phyloP scores from a whole-genome alignment of 2,113 vertebrate genomes.

The Bubo bubo region DNA sequence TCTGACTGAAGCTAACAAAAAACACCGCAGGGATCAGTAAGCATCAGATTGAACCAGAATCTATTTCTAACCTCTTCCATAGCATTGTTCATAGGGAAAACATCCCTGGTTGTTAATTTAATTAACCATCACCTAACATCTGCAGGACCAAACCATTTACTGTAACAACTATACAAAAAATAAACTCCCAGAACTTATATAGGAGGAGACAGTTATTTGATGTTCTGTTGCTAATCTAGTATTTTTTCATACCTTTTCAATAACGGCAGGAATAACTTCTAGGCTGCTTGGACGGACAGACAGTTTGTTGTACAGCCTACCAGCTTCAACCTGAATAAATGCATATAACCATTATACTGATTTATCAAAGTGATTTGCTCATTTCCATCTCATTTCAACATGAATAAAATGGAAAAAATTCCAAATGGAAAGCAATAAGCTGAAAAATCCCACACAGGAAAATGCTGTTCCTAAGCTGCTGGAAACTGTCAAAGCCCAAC shows the following conservation, averaged over 20 bases:
- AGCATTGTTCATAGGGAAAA: background rate
- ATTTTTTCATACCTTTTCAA: constrained; percentile 89
- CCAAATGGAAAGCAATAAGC: background rate
- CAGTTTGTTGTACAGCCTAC: constrained; percentile 92
- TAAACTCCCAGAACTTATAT: background rate
- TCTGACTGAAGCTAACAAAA: background rate
- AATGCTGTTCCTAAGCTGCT: background rate
- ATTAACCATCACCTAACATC: background rate
- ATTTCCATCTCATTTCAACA: background rate
- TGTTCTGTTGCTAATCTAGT: background rate
- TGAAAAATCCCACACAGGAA: background rate
- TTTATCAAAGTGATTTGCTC: background rate
- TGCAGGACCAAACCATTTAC: background rate
- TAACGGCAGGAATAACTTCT: constrained; percentile 84
- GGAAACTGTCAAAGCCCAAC: background rate
- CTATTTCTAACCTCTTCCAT: background rate
- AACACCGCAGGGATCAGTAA: background rate
- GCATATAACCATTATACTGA: background rate
- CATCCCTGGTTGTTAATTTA: background rate
- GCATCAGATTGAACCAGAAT: background rate
- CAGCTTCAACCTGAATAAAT: constrained; percentile 88
- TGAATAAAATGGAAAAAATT: background rate
- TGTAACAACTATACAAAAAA: background rate
- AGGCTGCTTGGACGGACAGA: constrained; percentile 88
- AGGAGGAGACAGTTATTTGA: background rate